Evolutionary conservation across 2,888 invertebrate species (phyloP).

Genomic region (Celastrina argiolus): DNA sequence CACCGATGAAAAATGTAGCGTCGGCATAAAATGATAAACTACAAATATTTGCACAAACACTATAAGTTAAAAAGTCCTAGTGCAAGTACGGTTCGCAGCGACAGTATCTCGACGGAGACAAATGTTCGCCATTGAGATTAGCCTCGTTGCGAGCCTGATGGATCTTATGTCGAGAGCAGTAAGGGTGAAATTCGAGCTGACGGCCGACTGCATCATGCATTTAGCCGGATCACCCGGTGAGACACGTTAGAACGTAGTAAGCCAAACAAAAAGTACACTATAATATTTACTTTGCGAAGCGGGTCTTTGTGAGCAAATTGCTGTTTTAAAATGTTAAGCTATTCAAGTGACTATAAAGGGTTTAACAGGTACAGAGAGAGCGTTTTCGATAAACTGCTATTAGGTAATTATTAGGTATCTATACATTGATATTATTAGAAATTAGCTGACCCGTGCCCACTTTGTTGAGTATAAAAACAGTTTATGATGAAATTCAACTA

Average conservation of each 20-base stretch:
- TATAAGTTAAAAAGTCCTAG: slow-evolving; percentile 16
- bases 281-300: slow-evolving; percentile 14
- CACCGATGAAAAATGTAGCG: slow-evolving; percentile 14
- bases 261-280: slow-evolving; percentile 8
- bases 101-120: slow-evolving; percentile 50
- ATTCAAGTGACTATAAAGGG: slow-evolving; percentile 1
- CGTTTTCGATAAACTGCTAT: background rate
- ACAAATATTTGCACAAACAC: slow-evolving; percentile 20
- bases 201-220: slow-evolving; percentile 14
- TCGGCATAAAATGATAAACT: slow-evolving; percentile 18
- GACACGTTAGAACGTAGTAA: slow-evolving; percentile 1
- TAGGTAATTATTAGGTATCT: background rate
- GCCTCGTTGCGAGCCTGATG: slow-evolving; percentile 18
- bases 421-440: background rate
- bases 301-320: background rate
- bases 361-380: background rate
- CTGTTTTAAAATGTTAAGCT: slow-evolving; percentile 7
- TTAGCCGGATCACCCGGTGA: slow-evolving; percentile 12
- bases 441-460: too few relatives aligned
- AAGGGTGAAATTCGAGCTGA: background rate
- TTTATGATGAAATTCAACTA: too few relatives aligned
- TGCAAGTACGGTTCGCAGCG: slow-evolving; percentile 24
- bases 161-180: slow-evolving; percentile 9
- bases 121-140: slow-evolving; percentile 42
- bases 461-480: too few relatives aligned